Evolutionary conservation across 2,797 vertebrate species (phyloP), one percentile per base, ranked within the genome.

Genomic region (Bufotes viridis): DNA sequence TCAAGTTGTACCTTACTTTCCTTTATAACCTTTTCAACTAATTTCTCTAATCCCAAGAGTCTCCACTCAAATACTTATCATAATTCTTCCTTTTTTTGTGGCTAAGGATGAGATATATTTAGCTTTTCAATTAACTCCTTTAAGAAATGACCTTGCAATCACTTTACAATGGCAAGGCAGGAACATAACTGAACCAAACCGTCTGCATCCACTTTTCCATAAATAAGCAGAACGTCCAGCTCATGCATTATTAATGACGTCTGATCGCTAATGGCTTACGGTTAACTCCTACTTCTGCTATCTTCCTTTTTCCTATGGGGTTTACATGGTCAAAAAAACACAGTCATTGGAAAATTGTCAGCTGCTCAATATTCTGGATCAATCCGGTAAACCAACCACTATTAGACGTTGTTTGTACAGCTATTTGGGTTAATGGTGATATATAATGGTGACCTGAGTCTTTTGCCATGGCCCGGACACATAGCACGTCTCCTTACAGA

Each of bases 211-310:
- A 26, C 51, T 42, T 67, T 74, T 72, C 69, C 70, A 42, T 14
- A 84, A 49, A 17, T 42, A 42, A 42, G 42, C 14, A 14, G 24
- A 24, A 42, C 49, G 24, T n/a, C 24, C 53, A 22, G 79, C 24
- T 57, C 49, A 82, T 87, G 51, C 80, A 82, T 82, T 61, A n/a
- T 63, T 76, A 53, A 82, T 67, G 49, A 82, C 12, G n/a, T 29
- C 60, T 63, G 79, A 42, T 51, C 22, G 58, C 70, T 76, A 87
- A 87, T 87, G 80, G 70, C 55, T 76, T 61, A 82, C 76, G 80
- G 51, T 75, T 82, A 80, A 60, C 55, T 74, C 29, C 29, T 78
- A 67, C 49, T 34, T 15, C 29, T 26, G 70, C 57, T 72, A 49
- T 29, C 20, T 49, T 24, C 34, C 6, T 81, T 17, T 65, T 24